phyloP scores from a whole-genome alignment of 2,797 vertebrate species.

The Psittacula derbiana region DNA sequence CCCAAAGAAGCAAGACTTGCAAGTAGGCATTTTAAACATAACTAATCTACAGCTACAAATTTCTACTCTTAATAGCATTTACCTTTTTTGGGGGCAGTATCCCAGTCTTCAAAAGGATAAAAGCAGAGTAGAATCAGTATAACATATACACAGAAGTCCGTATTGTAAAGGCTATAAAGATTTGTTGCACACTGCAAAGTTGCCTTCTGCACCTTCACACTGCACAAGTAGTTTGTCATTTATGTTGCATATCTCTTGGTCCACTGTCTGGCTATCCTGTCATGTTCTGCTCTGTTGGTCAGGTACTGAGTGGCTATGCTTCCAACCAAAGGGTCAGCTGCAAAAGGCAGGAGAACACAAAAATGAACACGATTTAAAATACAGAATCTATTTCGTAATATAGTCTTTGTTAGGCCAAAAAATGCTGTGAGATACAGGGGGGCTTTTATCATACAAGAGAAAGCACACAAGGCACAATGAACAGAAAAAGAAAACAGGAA shows the following conservation, averaged over 20 bases:
- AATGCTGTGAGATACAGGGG: not conserved
- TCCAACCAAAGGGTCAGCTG: constrained; percentile 91
- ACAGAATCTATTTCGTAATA: not conserved
- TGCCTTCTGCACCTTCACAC: constrained; percentile 83
- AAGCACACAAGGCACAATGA: not conserved
- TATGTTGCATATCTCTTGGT: constrained; percentile 95
- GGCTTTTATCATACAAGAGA: not conserved
- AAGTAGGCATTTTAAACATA: constrained; percentile 92
- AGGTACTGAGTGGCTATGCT: constrained; percentile 95
- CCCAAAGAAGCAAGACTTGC: constrained; percentile 96
- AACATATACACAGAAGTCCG: constrained; percentile 94
- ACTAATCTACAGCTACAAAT: constrained; percentile 95
- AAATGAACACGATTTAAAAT: not conserved
- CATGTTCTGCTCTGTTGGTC: constrained; percentile 94
- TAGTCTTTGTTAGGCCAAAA: not conserved
- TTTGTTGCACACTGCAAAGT: constrained; percentile 87
- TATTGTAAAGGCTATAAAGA: constrained; percentile 96
- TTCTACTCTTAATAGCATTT: constrained; percentile 87
- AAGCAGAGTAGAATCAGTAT: constrained; percentile 90
- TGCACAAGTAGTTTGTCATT: constrained; percentile 78
- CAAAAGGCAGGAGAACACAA: constrained; percentile 17
- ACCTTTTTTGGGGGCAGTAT: constrained; percentile 82
- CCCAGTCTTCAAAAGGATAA: constrained; percentile 88
- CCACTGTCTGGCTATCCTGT: constrained; percentile 96
- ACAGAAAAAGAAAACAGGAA: not conserved